Evolutionary conservation across 2,888 invertebrate species (phyloP).

Genomic region (Sphaeridia pumilis): DNA sequence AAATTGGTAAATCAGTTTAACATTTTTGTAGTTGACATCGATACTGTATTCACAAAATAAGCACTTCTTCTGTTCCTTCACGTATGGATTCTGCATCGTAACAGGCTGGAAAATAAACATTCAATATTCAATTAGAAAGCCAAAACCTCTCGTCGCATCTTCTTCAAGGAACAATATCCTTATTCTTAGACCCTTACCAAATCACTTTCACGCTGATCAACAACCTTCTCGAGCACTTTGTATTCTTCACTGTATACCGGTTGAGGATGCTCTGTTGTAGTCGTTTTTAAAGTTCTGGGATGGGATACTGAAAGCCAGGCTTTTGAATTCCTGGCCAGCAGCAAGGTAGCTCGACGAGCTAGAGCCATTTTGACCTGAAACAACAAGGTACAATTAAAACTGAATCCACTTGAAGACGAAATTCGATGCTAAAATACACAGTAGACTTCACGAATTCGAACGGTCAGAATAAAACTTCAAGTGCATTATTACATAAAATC

Average conservation of each 20-base stretch:
- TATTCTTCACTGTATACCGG: conserved; percentile 36
- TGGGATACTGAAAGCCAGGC: too few relatives aligned
- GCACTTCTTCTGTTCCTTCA: conserved; percentile 58
- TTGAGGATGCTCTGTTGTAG: conserved; percentile 28
- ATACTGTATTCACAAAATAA: conserved; percentile 72
- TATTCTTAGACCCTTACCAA: conserved; percentile 25
- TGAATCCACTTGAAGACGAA: too few relatives aligned
- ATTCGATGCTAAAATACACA: too few relatives aligned
- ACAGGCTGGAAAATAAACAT: conserved; percentile 23
- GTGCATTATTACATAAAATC: too few relatives aligned
- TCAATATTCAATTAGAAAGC: not conserved
- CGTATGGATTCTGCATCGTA: conserved; percentile 63
- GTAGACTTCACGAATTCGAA: too few relatives aligned
- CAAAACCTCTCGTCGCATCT: not conserved
- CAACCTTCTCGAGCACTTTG: conserved; percentile 28
- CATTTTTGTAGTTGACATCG: conserved; percentile 81
- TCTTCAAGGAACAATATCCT: too few relatives aligned
- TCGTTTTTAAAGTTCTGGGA: conserved; percentile 24
- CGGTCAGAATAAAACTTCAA: too few relatives aligned
- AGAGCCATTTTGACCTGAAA: not conserved
- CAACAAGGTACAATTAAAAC: too few relatives aligned
- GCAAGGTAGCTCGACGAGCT: too few relatives aligned
- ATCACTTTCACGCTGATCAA: conserved; percentile 29
- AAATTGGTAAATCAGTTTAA: conserved; percentile 82
- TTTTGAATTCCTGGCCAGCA: too few relatives aligned